Base-by-base conservation (phyloP, 2,113 vertebrate species). In the Mormyrus lacerda region DNA sequence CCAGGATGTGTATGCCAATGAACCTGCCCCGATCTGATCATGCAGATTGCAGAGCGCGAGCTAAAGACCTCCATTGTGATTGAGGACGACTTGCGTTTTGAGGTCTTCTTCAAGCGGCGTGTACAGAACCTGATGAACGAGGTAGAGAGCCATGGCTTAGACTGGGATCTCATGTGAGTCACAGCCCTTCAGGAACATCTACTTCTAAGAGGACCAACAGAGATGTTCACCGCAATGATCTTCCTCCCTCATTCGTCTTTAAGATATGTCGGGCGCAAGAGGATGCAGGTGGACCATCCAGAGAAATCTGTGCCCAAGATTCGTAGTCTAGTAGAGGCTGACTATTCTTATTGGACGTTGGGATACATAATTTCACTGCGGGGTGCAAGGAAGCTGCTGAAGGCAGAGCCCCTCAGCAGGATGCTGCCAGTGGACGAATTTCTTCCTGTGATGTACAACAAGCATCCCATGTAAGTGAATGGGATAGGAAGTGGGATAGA, bases 261-360 rank as follows among this genome's bases (percentile, higher is more conserved):
- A 89, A 99, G 98, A 69, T 99, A 98, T 17, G 96, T 99, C 45
- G 98, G 98, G 51, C 95, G 98, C 82, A 99, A 99, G 92, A 95
- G 97, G 91, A 98, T 98, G 97, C 97, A 98, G 92, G 96, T 98
- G 90, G 97, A 98, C 87, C 96, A 93, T 24, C 96, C 96, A 0
- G 98, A 99, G 93, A 97, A 96, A 91, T 93, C 97, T 0, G 98
- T 99, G 82, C 95, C 96, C 5, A 96, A 96, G 0, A 94, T 99
- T 88, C 95, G 96, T 91, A 98, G 97, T 91, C 91, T 99, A 91
- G 98, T 99, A 87, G 96, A 97, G 83, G 97, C 97, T 0, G 98
- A 98, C 88, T 99, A 99, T 90, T 99, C 98, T 3, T 99, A 98
- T 87, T 99, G 98, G 98, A 98, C 97, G 0, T 92, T 99, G 79